Percentiles rank a stretch among this genome's conserved stretches.
phyloP scores from a whole-genome alignment of 2,888 invertebrate genomes.

The Clanis bilineata region DNA sequence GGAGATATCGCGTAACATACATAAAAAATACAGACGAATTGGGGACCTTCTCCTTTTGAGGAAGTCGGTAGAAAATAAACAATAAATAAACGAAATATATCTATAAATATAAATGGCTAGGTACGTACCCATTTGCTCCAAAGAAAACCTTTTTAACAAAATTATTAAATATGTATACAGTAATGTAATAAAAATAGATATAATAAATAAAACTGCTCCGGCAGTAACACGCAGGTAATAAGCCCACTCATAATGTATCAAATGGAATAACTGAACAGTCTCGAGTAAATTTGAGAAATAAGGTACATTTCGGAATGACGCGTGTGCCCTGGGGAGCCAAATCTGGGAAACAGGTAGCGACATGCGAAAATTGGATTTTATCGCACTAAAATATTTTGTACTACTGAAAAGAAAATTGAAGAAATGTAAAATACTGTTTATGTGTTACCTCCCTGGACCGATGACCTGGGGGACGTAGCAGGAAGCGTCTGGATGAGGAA shows the following conservation, averaged over 20 bases:
- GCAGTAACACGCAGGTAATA: background rate
- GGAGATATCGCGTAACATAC: too few relatives aligned
- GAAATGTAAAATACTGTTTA: background rate
- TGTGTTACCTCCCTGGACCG: too few relatives aligned
- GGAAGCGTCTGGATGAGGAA: too few relatives aligned
- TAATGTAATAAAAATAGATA: background rate
- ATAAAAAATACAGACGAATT: too few relatives aligned
- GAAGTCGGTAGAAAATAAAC: too few relatives aligned
- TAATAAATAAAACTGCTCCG: background rate
- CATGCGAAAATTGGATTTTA: constrained; percentile 2
- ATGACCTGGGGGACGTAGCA: too few relatives aligned
- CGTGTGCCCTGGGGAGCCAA: background rate
- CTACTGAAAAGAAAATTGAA: background rate
- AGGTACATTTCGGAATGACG: background rate
- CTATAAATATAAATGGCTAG: too few relatives aligned
- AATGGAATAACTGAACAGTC: background rate
- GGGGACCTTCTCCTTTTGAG: too few relatives aligned
- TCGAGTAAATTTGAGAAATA: background rate
- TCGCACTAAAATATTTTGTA: background rate
- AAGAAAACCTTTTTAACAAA: too few relatives aligned
- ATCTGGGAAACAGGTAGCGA: constrained; percentile 2
- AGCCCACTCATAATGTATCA: background rate
- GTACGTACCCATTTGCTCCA: too few relatives aligned
- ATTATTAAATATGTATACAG: too few relatives aligned
- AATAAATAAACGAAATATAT: too few relatives aligned